These are phyloP conservation scores for Cinclus cinclus DNA, from an alignment of 2,113 vertebrate species.

Conservation along the genomic window DNA sequence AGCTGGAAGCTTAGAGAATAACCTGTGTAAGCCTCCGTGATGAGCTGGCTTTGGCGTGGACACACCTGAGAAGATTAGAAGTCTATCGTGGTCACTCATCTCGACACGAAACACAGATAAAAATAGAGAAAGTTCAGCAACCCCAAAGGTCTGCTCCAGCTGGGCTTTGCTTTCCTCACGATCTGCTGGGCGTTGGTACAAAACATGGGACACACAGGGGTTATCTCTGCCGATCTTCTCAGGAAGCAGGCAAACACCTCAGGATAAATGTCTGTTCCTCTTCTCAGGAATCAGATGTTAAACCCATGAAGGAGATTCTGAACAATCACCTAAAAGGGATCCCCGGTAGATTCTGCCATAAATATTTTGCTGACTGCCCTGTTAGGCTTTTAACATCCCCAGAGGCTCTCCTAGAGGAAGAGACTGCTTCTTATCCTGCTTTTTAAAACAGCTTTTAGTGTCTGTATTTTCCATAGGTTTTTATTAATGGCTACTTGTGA, in stretches of 20 bases:
- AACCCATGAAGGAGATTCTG: rapidly evolving
- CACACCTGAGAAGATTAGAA: constrained; percentile 30
- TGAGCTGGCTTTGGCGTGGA: constrained; percentile 14
- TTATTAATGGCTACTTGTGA: background rate
- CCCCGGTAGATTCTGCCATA: background rate
- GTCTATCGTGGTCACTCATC: background rate
- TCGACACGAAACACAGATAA: background rate
- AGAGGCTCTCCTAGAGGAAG: background rate
- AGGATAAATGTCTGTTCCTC: background rate
- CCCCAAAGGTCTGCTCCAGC: background rate
- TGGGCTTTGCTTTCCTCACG: background rate
- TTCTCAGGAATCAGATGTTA: background rate
- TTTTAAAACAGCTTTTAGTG: background rate
- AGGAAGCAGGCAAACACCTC: background rate
- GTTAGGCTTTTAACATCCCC: background rate
- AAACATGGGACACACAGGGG: background rate
- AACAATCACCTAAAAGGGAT: background rate
- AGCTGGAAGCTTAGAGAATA: background rate
- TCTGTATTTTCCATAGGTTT: rapidly evolving
- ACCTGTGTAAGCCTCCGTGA: constrained; percentile 15
- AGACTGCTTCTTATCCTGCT: background rate
- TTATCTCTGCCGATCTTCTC: background rate
- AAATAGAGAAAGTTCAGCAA: background rate
- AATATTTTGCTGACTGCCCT: background rate
- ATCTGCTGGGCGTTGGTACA: rapidly evolving